phyloP scores from a whole-genome alignment of 2,113 vertebrate species.

The Lepisosteus oculatus region DNA sequence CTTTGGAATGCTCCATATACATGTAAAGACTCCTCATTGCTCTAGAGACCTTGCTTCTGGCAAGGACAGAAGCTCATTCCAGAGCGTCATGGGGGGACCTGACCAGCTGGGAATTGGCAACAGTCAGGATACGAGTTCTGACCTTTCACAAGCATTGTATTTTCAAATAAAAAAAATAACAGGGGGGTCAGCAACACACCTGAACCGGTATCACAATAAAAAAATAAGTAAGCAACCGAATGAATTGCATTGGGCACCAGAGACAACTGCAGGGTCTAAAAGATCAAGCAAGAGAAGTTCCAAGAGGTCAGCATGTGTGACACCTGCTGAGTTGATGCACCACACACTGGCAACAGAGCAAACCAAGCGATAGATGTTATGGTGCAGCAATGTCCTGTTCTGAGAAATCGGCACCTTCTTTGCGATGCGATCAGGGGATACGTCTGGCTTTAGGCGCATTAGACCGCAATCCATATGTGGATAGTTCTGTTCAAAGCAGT shows the following conservation, averaged over 20 bases:
- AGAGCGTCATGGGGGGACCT: not conserved
- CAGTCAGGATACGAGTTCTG: not conserved
- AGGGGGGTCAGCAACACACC: not conserved
- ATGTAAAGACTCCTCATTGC: too few relatives aligned
- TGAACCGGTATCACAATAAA: not conserved
- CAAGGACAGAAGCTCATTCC: not conserved
- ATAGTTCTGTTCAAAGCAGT: too few relatives aligned
- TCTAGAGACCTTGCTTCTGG: too few relatives aligned
- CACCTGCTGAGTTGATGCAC: slow-evolving; percentile 7
- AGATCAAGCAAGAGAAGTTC: slow-evolving; percentile 16
- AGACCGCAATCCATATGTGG: too few relatives aligned
- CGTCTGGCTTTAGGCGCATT: too few relatives aligned
- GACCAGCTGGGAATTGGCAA: not conserved
- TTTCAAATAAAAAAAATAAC: not conserved
- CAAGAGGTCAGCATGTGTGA: not conserved
- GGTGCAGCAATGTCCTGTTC: not conserved
- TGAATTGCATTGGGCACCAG: not conserved
- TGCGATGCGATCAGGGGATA: not conserved
- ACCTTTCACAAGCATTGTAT: slow-evolving; percentile 8
- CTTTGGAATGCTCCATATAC: too few relatives aligned
- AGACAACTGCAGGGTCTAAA: slow-evolving; percentile 17
- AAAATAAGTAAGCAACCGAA: not conserved
- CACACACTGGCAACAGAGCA: not conserved
- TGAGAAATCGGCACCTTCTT: not conserved
- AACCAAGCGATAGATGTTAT: slow-evolving; percentile 13